These are phyloP conservation scores for Pionites leucogaster DNA, from an alignment of 2,113 vertebrate genomes.

Conservation along the genomic window DNA sequence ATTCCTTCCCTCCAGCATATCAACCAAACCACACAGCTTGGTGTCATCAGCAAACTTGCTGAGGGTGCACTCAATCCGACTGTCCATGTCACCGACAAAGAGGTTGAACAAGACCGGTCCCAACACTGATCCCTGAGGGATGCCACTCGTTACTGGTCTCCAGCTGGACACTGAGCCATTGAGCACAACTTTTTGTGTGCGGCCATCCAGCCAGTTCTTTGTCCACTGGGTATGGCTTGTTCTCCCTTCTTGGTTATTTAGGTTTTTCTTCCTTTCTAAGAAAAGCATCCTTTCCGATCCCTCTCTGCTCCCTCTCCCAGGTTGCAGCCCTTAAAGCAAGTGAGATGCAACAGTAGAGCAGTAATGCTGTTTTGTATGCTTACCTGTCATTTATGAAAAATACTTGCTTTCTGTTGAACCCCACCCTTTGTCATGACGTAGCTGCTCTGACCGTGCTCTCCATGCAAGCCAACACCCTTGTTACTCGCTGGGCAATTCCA, in stretches of 20 bases:
- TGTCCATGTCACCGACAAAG: too few species aligned
- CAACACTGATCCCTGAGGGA: too few species aligned
- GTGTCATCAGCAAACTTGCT: too few species aligned
- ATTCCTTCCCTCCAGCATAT: too few species aligned
- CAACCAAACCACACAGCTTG: too few species aligned
- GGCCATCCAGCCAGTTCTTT: too few species aligned
- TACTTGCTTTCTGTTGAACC: background rate
- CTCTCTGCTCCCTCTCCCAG: background rate
- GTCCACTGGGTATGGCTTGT: too few species aligned
- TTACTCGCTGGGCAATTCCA: background rate
- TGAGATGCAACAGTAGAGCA: background rate
- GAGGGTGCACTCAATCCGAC: too few species aligned
- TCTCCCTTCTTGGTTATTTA: background rate
- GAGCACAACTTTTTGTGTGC: too few species aligned
- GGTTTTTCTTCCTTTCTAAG: background rate
- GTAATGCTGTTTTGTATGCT: background rate
- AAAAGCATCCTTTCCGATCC: background rate
- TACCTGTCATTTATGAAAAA: background rate
- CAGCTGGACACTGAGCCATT: too few species aligned
- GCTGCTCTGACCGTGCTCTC: background rate
- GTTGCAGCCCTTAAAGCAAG: background rate
- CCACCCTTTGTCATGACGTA: background rate
- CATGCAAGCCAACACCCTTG: accelerated
- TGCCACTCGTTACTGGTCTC: too few species aligned
- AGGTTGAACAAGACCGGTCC: too few species aligned